Evolutionary conservation across 2,113 vertebrate genomes (phyloP), one percentile per base, ranked within the genome.

Genomic region (Cisticola juncidis): DNA sequence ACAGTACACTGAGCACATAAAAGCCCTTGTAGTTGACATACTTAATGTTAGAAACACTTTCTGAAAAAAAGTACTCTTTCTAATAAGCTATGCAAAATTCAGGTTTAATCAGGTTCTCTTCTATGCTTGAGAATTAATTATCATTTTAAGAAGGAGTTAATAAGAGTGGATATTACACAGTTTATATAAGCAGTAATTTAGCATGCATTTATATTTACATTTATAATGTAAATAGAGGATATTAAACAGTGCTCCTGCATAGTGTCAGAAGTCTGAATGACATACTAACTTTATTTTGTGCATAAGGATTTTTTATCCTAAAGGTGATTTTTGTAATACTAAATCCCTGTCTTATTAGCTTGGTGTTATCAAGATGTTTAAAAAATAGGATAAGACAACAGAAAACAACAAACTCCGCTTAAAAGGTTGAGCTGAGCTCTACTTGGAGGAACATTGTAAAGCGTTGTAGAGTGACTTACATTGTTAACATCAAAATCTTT

Each of bases 151-250:
- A 47, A 95, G 83, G 53, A 66, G 68, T 92, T 94, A 92, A 62
- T 89, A 79, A 72, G 69, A 86, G 68, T 78, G 51, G 47, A 15
- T 95, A 58, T 92, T 92, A 70, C 56, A 77, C 44, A 73, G 82
- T 92, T 97, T 92, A 94, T 88, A 86, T 83, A 93, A 95, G 64
- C 95, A 96, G 51, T 60, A 93, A 95, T 95, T 95, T 90, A 86
- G 23, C 47, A 26, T 93, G 66, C 64, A 88, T 83, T 94, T 91
- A 44, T 92, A 51, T 95, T 96, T 92, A 88, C 26, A 42, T 92
- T 86, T 80, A 16, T 71, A 78, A 64, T 40, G 40, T 91, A 95
- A 96, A 94, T 62, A 86, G 16, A 83, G 64, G 31, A 50, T 86
- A 62, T 88, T 90, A 38, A 93, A 73, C 28, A 73, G 56, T 92